Evolutionary conservation across 2,888 invertebrate genomes (phyloP).

Genomic region (Vanessa cardui): DNA sequence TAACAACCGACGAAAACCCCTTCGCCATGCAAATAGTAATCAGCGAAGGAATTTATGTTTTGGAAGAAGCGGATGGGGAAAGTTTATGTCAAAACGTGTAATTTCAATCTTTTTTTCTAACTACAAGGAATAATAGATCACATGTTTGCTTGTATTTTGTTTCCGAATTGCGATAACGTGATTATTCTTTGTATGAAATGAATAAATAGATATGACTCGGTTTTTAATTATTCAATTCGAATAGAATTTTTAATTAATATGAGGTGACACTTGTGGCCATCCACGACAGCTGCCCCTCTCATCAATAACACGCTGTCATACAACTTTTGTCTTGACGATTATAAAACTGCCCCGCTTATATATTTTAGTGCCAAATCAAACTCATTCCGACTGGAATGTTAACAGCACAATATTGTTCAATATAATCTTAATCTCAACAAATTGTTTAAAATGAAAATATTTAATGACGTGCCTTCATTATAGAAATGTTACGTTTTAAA

Average conservation of each 20-base stretch:
- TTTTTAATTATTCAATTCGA: not conserved
- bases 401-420: constrained; percentile 78
- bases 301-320: constrained; percentile 74
- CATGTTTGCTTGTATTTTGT: constrained; percentile 9
- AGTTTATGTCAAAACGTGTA: constrained; percentile 51
- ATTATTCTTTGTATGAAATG: not conserved
- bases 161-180: not conserved
- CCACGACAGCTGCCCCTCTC: constrained; percentile 70
- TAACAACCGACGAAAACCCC: constrained; percentile 12
- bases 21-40: constrained; percentile 39
- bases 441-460: constrained; percentile 73
- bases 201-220: not conserved
- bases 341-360: constrained; percentile 73
- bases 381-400: constrained; percentile 73
- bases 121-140: constrained; percentile 15
- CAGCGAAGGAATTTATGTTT: constrained; percentile 59
- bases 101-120: constrained; percentile 23
- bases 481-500: constrained; percentile 46
- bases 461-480: constrained; percentile 64
- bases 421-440: constrained; percentile 73
- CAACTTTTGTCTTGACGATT: constrained; percentile 70
- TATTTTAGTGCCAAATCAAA: constrained; percentile 76
- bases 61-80: constrained; percentile 66
- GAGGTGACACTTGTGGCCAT: constrained; percentile 22
- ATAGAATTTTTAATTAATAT: constrained; percentile 9